Percentiles rank a stretch among this genome's conserved stretches.
Conservation (phyloP, 2,888 invertebrate genomes). For the Brachyptera putata region DNA sequence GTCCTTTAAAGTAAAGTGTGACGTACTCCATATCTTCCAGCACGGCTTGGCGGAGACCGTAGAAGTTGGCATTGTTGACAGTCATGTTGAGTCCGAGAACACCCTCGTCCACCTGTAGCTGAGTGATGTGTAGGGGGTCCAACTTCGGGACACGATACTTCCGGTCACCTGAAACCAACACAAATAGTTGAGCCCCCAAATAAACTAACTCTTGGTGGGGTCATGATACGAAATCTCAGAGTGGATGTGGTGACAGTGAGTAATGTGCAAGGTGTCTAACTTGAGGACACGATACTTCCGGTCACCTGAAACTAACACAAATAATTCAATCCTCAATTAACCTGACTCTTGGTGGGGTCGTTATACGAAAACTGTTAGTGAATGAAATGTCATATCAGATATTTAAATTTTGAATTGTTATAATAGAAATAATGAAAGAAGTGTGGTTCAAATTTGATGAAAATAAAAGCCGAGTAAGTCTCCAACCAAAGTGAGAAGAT, state of each 20-base stretch:
- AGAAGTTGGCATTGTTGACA: conserved; percentile 16
- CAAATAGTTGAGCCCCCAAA: too few relatives aligned
- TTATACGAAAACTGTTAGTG: neutral
- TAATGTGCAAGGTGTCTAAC: conserved; percentile 21
- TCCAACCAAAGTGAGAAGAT: too few relatives aligned
- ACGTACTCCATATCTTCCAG: conserved; percentile 20
- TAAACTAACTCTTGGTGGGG: too few relatives aligned
- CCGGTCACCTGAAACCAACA: conserved; percentile 21
- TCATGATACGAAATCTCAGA: neutral
- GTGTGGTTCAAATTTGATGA: too few relatives aligned
- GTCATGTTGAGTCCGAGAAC: conserved; percentile 20
- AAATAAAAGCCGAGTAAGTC: too few relatives aligned
- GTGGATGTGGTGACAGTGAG: neutral
- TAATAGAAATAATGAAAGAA: too few relatives aligned
- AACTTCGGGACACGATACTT: conserved; percentile 20
- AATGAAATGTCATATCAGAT: too few relatives aligned
- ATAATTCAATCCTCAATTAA: too few relatives aligned
- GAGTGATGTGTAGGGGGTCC: conserved; percentile 18
- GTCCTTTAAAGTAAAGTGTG: too few relatives aligned
- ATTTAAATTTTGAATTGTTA: too few relatives aligned
- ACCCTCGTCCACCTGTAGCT: conserved; percentile 4
- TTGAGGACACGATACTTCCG: conserved; percentile 18
- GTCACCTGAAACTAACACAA: too few relatives aligned
- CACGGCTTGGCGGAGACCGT: conserved; percentile 18
- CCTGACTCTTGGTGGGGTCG: too few relatives aligned